A percentile compares a stretch with the other conserved stretches of the same genome.
phyloP scores from a whole-genome alignment of 2,797 vertebrate species.

The Novumbra hubbsi region DNA sequence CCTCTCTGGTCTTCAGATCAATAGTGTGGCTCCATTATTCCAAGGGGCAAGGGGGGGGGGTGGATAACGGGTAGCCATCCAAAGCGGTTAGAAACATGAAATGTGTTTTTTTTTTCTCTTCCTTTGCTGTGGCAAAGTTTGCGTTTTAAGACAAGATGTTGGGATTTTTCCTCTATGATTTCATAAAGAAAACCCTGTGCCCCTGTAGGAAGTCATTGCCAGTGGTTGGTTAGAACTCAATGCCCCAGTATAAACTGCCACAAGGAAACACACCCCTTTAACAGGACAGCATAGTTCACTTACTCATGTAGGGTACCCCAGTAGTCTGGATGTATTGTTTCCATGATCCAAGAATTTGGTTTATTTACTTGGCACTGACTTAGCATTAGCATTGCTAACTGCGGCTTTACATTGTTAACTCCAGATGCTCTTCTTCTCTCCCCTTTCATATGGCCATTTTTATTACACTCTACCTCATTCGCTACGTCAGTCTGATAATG shows the following conservation, averaged over 20 bases:
- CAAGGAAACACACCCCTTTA: neutral
- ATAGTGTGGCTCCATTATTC: conserved; percentile 28
- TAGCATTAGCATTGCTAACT: neutral
- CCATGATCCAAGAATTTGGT: neutral
- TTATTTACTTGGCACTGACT: neutral
- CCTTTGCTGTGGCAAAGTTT: conserved; percentile 53
- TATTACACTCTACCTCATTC: too few species aligned
- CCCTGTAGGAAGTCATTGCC: conserved; percentile 30
- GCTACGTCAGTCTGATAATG: too few species aligned
- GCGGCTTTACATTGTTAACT: too few species aligned
- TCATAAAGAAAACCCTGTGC: conserved; percentile 43
- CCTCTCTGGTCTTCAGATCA: conserved; percentile 55
- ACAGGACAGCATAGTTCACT: neutral
- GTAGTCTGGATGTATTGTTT: neutral
- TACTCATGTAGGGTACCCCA: neutral
- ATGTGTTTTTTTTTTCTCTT: conserved; percentile 37
- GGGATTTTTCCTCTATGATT: conserved; percentile 57
- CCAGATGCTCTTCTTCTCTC: neutral
- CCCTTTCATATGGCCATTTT: too few species aligned
- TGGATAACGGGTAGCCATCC: neutral
- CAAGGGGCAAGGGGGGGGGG: conserved; percentile 13
- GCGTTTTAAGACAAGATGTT: conserved; percentile 59
- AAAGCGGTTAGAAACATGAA: conserved; percentile 44
- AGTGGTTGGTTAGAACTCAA: conserved; percentile 9
- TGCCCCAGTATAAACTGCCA: neutral